Conservation (phyloP, 2,888 invertebrate species). For the Lottia scabra region DNA sequence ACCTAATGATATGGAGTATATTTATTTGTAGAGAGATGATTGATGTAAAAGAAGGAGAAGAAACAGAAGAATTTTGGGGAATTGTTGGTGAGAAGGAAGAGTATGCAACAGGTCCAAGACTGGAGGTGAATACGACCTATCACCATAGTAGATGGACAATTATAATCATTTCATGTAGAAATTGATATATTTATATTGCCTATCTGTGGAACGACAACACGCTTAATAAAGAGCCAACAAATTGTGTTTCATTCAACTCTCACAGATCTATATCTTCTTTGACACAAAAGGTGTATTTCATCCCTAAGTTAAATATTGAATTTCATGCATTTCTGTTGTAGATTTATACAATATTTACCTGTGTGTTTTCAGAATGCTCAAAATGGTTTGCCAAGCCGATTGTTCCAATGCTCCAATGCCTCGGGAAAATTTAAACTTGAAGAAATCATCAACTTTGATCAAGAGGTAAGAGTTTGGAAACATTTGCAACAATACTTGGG, state of each 20-base stretch:
- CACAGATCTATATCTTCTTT: too few species aligned
- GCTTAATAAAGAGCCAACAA: too few species aligned
- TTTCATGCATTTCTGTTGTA: background rate
- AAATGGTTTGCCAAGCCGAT: slow-evolving; percentile 73
- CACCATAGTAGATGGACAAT: too few species aligned
- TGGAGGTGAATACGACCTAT: slow-evolving; percentile 26
- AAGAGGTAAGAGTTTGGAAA: slow-evolving; percentile 69
- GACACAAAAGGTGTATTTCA: too few species aligned
- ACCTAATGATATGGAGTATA: too few species aligned
- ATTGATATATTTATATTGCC: too few species aligned
- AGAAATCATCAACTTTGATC: slow-evolving; percentile 86
- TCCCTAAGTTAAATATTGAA: too few species aligned
- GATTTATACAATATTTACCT: background rate
- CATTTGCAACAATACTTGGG: background rate
- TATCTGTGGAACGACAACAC: too few species aligned
- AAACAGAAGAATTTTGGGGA: slow-evolving; percentile 83
- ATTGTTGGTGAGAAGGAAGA: slow-evolving; percentile 79
- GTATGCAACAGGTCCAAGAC: slow-evolving; percentile 69
- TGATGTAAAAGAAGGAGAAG: slow-evolving; percentile 75
- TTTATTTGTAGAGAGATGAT: slow-evolving; percentile 43
- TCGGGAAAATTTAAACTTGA: slow-evolving; percentile 76
- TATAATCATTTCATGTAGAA: too few species aligned
- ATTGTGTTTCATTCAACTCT: too few species aligned
- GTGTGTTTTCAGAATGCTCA: slow-evolving; percentile 25
- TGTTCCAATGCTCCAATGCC: slow-evolving; percentile 75